Conservation (phyloP, 2,797 vertebrate species). For the Sarcoramphus papa region DNA sequence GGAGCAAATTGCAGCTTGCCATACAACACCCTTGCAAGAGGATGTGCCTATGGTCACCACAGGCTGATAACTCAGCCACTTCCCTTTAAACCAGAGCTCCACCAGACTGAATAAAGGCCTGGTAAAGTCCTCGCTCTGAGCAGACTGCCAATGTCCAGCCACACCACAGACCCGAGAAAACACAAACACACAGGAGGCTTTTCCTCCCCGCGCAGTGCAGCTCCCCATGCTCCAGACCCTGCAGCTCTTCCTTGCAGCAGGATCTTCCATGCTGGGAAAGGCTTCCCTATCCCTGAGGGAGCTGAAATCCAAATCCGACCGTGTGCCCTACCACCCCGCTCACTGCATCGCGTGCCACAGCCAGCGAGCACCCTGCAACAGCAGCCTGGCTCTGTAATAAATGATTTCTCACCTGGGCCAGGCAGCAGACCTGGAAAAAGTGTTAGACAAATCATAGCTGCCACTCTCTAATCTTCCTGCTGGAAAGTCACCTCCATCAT, state of each 20-base stretch:
- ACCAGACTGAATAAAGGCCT: not conserved
- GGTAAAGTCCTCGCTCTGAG: rapidly evolving
- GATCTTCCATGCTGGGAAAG: not conserved
- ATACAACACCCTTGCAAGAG: not conserved
- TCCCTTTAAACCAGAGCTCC: not conserved
- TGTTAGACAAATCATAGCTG: slow-evolving; percentile 67
- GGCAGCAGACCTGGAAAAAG: slow-evolving; percentile 58
- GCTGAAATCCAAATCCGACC: not conserved
- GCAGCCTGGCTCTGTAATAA: slow-evolving; percentile 37
- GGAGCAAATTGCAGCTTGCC: not conserved
- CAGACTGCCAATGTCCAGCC: rapidly evolving
- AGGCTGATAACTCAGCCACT: not conserved
- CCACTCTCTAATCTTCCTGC: slow-evolving; percentile 62
- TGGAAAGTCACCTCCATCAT: slow-evolving; percentile 68
- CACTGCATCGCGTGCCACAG: not conserved
- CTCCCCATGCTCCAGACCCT: not conserved
- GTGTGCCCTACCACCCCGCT: not conserved
- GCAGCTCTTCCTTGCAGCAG: not conserved
- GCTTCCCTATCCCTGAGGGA: not conserved
- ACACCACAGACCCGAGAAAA: not conserved
- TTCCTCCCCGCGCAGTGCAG: rapidly evolving
- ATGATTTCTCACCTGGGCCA: slow-evolving; percentile 57
- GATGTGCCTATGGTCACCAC: not conserved
- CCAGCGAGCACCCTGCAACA: not conserved
- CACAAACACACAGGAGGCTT: not conserved